Conservation (phyloP, 2,113 vertebrate species). For the Cinclus mexicanus region DNA sequence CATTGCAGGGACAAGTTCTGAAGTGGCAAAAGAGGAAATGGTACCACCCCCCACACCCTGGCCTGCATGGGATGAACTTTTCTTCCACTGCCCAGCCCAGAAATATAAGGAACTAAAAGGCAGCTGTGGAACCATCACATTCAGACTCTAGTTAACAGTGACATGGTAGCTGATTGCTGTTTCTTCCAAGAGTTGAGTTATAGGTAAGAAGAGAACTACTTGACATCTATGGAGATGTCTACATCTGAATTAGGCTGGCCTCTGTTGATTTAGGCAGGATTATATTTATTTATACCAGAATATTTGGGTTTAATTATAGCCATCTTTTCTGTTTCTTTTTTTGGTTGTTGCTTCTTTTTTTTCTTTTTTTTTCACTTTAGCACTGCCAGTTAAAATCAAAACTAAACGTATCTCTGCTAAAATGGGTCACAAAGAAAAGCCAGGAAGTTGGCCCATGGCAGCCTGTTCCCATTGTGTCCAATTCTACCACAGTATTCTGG, state of each 20-base stretch:
- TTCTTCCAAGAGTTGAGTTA: not conserved
- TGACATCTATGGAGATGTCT: not conserved
- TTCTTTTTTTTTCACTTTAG: not conserved
- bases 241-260: not conserved
- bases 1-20: not conserved
- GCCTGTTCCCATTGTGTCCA: slow-evolving; percentile 13
- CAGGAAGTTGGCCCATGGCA: slow-evolving; percentile 24
- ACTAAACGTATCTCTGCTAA: slow-evolving; percentile 25
- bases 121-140: not conserved
- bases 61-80: not conserved
- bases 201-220: not conserved
- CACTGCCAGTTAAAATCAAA: slow-evolving; percentile 38
- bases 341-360: not conserved
- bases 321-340: not conserved
- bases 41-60: not conserved
- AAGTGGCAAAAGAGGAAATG: not conserved
- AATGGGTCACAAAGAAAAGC: not conserved
- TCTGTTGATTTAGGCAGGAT: not conserved
- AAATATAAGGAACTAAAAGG: not conserved
- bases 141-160: not conserved
- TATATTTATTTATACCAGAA: not conserved
- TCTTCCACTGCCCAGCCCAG: not conserved
- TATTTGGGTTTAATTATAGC: not conserved
- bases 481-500: slow-evolving; percentile 3
- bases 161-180: not conserved